Percentiles rank a stretch among this genome's conserved stretches.
Conservation (phyloP, 2,113 vertebrate genomes). For the Calypte anna region DNA sequence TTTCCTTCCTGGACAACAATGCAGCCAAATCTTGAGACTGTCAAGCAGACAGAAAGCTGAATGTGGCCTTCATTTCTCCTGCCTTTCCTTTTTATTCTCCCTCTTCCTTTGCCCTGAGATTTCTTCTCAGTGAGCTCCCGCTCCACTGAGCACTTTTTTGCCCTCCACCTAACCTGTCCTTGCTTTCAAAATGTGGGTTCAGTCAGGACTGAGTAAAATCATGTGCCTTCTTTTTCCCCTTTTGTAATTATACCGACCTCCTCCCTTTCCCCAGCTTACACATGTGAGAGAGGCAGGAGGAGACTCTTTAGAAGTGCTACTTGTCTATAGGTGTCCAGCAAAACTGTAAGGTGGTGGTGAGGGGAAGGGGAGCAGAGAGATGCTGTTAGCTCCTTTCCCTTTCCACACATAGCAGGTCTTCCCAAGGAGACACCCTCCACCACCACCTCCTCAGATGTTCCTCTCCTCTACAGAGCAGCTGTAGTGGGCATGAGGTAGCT, state of each 20-base stretch:
- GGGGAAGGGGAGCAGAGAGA: neutral
- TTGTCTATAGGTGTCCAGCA: constrained; percentile 25
- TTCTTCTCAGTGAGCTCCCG: constrained; percentile 37
- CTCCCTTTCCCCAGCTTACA: constrained; percentile 50
- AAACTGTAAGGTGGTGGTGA: constrained; percentile 25
- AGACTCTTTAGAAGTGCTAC: constrained; percentile 58
- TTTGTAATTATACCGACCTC: constrained; percentile 72
- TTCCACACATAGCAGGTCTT: constrained; percentile 60
- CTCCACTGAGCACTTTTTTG: constrained; percentile 64
- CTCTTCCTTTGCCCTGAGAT: constrained; percentile 56
- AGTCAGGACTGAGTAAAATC: constrained; percentile 79
- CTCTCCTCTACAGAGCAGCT: neutral
- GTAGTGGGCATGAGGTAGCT: neutral
- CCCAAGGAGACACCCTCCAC: constrained; percentile 46
- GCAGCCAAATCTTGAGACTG: constrained; percentile 81
- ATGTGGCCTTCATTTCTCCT: constrained; percentile 77
- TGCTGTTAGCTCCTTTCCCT: constrained; percentile 27
- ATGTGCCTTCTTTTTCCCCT: constrained; percentile 83
- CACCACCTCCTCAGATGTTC: neutral
- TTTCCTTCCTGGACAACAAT: constrained; percentile 78
- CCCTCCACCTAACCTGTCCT: constrained; percentile 61
- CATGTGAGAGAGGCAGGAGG: neutral
- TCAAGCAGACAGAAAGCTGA: constrained; percentile 79
- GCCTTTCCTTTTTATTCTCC: constrained; percentile 70
- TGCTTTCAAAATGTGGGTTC: constrained; percentile 71